phyloP scores from a whole-genome alignment of 2,797 vertebrate genomes.

The Poeciliopsis gracilis region DNA sequence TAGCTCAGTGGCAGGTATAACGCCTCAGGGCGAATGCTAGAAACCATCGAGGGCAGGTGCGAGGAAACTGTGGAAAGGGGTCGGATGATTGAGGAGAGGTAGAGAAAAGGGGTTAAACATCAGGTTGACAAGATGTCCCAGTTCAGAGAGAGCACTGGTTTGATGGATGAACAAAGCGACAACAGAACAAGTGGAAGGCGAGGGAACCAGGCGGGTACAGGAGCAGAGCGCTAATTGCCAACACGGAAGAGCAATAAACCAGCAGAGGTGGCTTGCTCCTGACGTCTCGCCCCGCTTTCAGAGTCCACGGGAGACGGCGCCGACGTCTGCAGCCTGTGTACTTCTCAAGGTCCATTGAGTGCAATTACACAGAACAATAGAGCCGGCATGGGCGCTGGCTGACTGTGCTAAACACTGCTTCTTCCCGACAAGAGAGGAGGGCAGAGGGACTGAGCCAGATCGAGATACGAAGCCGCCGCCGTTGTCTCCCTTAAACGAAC shows the following conservation, averaged over 20 bases:
- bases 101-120: conserved; percentile 73
- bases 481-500: conserved; percentile 33
- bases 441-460: conserved; percentile 45
- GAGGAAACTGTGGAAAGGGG: conserved; percentile 7
- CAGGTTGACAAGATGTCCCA: conserved; percentile 64
- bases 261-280: neutral
- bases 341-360: conserved; percentile 73
- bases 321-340: conserved; percentile 31
- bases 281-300: neutral
- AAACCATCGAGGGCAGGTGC: conserved; percentile 31
- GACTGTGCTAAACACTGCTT: conserved; percentile 70
- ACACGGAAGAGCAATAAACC: conserved; percentile 16
- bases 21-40: conserved; percentile 31
- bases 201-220: conserved; percentile 16
- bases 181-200: conserved; percentile 40
- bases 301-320: conserved; percentile 10
- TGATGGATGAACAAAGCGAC: conserved; percentile 72
- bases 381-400: conserved; percentile 64
- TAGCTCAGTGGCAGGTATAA: conserved; percentile 47
- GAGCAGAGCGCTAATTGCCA: conserved; percentile 27
- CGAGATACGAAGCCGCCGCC: conserved; percentile 37
- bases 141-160: conserved; percentile 65
- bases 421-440: conserved; percentile 57
- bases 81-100: conserved; percentile 57
- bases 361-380: conserved; percentile 80